A percentile compares a stretch with the other conserved stretches of the same genome.
These are phyloP conservation scores for Sceliomorpha sp. DNA, from an alignment of 2,888 invertebrate species.

Conservation along the genomic window DNA sequence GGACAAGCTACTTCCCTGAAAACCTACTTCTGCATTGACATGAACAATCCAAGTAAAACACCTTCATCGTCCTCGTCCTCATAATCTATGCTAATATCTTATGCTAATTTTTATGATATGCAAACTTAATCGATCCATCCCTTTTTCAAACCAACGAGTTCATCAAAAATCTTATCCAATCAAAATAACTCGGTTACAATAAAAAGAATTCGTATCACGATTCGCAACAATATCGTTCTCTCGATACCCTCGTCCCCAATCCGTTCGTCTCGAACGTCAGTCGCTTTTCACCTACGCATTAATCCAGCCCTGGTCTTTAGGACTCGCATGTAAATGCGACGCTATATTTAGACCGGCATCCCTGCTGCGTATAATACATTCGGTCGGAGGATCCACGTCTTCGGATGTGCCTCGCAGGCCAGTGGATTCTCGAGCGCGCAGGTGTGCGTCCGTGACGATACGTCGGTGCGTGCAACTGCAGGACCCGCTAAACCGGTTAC, in stretches of 20 bases:
- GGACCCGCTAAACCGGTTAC: slow-evolving; percentile 79
- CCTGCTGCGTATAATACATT: slow-evolving; percentile 51
- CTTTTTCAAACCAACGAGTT: too few relatives aligned
- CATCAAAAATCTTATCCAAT: too few relatives aligned
- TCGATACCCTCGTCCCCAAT: background rate
- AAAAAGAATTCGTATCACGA: too few relatives aligned
- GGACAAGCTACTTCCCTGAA: too few relatives aligned
- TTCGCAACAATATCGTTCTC: too few relatives aligned
- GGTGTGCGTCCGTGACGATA: slow-evolving; percentile 62
- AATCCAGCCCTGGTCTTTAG: slow-evolving; percentile 78
- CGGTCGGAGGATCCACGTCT: slow-evolving; percentile 57
- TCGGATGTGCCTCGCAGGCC: slow-evolving; percentile 59
- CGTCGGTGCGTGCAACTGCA: slow-evolving; percentile 70
- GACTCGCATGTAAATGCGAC: slow-evolving; percentile 78
- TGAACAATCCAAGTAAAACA: too few relatives aligned
- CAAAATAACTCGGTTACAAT: too few relatives aligned
- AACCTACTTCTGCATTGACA: too few relatives aligned
- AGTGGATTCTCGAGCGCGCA: slow-evolving; percentile 48
- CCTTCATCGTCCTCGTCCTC: too few relatives aligned
- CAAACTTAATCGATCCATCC: too few relatives aligned
- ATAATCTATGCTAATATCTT: too few relatives aligned
- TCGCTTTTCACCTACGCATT: slow-evolving; percentile 73
- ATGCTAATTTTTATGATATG: too few relatives aligned
- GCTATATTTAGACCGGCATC: slow-evolving; percentile 78
- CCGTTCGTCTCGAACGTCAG: slow-evolving; percentile 23